Conservation (phyloP, 1,140 invertebrate genomes). For the Scaptomyza hsui region DNA sequence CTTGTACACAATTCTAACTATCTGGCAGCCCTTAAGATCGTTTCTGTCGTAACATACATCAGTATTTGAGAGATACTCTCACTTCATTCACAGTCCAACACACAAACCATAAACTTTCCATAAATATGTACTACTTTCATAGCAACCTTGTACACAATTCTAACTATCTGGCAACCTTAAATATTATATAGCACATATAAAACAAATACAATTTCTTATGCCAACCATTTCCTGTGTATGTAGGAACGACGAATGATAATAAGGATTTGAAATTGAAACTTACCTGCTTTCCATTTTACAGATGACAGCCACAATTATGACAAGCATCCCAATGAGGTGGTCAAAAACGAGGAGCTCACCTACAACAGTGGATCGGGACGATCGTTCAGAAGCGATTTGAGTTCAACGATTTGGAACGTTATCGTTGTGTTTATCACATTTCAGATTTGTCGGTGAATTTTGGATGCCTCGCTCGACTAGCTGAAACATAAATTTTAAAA, state of each 20-base stretch:
- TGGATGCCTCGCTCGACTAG: conserved; percentile 5
- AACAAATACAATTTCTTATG: too few relatives aligned
- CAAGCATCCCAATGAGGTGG: conserved; percentile 95
- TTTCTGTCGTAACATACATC: too few relatives aligned
- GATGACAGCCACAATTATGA: conserved; percentile 88
- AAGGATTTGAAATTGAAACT: not conserved
- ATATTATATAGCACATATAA: too few relatives aligned
- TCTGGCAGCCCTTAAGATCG: too few relatives aligned
- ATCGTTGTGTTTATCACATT: conserved; percentile 28
- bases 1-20: too few relatives aligned
- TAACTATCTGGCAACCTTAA: too few relatives aligned
- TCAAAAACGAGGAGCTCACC: conserved; percentile 95
- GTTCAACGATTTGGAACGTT: conserved; percentile 14
- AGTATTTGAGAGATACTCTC: too few relatives aligned
- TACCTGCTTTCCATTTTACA: conserved; percentile 26
- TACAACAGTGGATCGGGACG: conserved; percentile 84
- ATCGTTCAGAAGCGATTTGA: not conserved
- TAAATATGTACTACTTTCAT: too few relatives aligned
- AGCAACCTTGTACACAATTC: too few relatives aligned
- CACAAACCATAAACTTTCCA: too few relatives aligned
- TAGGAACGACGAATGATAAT: not conserved
- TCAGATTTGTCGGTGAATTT: conserved; percentile 26
- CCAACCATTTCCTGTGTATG: conserved; percentile 41
- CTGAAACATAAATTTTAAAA: conserved; percentile 14
- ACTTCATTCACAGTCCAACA: too few relatives aligned